A percentile compares a stretch with the other conserved stretches of the same genome.
These are phyloP conservation scores for Manis pentadactyla DNA, from an alignment of 2,797 vertebrate species.

Conservation along the genomic window DNA sequence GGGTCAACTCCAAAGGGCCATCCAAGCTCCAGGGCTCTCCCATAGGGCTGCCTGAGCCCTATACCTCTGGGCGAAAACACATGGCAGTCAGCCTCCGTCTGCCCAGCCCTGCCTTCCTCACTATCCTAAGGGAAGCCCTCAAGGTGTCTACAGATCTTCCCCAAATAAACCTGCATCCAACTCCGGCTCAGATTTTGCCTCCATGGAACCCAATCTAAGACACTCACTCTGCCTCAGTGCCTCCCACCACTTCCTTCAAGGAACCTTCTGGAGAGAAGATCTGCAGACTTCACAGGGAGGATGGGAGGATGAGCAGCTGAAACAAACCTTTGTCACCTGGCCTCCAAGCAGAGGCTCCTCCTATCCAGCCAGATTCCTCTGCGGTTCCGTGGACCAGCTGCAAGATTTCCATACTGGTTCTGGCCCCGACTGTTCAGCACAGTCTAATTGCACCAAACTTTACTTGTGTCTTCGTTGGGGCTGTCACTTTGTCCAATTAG, in stretches of 20 bases:
- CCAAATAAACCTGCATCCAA: not conserved
- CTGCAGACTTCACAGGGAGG: not conserved
- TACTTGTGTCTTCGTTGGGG: constrained; percentile 72
- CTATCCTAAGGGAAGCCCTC: no score
- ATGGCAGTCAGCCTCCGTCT: not conserved
- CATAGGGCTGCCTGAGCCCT: not conserved
- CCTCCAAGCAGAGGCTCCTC: not conserved
- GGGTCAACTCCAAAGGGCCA: not conserved
- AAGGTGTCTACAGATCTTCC: not conserved
- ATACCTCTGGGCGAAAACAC: not conserved
- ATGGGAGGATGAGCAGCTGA: not conserved
- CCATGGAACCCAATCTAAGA: not conserved
- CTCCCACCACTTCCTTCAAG: not conserved
- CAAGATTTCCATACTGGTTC: not conserved
- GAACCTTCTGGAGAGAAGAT: not conserved
- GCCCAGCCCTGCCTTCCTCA: not conserved
- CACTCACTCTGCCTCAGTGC: not conserved
- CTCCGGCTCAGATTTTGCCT: not conserved
- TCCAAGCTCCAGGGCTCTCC: not conserved
- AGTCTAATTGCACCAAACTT: constrained; percentile 76
- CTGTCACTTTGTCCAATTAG: constrained; percentile 81
- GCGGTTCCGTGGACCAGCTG: not conserved
- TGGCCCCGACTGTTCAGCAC: constrained; percentile 21
- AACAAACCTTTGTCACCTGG: not conserved
- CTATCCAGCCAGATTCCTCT: not conserved